Evolutionary conservation across 2,113 vertebrate species (phyloP), one percentile per base, ranked within the genome.

Genomic region (Chascanopsetta lugubris): DNA sequence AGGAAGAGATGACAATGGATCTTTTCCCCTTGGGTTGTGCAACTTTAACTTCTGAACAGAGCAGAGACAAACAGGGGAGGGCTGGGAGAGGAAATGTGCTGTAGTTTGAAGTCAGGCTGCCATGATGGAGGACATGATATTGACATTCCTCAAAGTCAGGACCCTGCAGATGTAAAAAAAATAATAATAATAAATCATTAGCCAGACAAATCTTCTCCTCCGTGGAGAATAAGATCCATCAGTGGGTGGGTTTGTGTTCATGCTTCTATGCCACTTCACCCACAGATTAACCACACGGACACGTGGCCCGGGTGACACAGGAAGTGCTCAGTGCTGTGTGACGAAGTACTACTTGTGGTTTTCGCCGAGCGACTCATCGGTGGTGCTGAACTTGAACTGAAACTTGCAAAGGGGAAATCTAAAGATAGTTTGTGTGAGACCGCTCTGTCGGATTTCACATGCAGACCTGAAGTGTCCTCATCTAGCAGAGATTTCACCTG

Each of bases 1-100:
- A 88, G 87, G 87, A 88, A 88, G 83, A 77, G 89, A 91, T 89
- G 82, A 87, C 81, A 84, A 61, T 71, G 51, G 63, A 58, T 80
- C 68, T 79, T 80, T 85, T 73, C 71, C 84, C 75, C 50, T 43
- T 36, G 65, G 82, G 86, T 63, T 55, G 25, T 18, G 6, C 6
- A 11, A 50, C 72, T 63, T 67, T 73, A 53, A 48, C 22, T 7
- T 60, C 5, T 57, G 62, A 36, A 78, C 66, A 66, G 61, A 88
- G 69, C 1, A 34, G 72, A 82, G 62, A 77, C 78, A 82, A 89
- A 86, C 78, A 67, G 56, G 46, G 62, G 67, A 72, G 60, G 13
- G 42, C 69, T 61, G 1, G 25, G 45, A 63, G 57, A 87, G 83
- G 90, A 91, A 81, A 69, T 67, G 59, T 36, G 55, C 65, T 72